Evolutionary conservation across 1,140 invertebrate genomes (phyloP), one percentile per base, ranked within the genome.

Genomic region (Acromyrmex charruanus): DNA sequence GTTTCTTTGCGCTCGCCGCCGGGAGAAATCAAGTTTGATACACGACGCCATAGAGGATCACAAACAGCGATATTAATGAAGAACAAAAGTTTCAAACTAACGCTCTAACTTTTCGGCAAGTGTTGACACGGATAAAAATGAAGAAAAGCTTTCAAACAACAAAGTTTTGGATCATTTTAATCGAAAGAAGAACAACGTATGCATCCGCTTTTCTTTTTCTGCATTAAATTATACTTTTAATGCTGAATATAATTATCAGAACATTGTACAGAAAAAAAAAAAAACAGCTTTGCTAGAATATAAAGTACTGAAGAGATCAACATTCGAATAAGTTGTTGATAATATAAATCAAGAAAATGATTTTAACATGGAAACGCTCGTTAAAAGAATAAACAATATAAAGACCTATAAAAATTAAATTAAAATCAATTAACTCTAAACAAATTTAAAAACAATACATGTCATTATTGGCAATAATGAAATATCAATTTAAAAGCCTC

Each of bases 31-130:
- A 51, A n/a, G n/a, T 18, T 61, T 74, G 69, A 49, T 49, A 61
- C 55, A 84, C 55, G 28, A 25, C 21, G 14, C 39, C 49, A n/a
- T n/a, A 61, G 21, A 31, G 18, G 2, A 35, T 59, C 39, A 25
- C 77, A 84, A 84, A 84, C 16, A 61, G n/a, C 44, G 14, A 51
- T 75, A 84, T 75, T 74, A 82, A 66, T 49, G 39, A 84, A 75
- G 39, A 18, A 14, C 39, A 25, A 63, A 84, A 84, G 51, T 82
- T 74, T 61, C 25, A 31, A 84, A 84, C 59, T 14, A 28, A 63
- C 35, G 35, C 53, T n/a, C 51, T 49, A 63, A 84, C 25, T 75
- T 39, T 75, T 63, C 44, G 55, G 51, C 39, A 3, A 75, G 25
- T 61, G 68, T 35, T n/a, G 39, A 51, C 39, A 31, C 21, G 14